Conservation (phyloP, 2,888 invertebrate genomes). For the Lycaena phlaeas region DNA sequence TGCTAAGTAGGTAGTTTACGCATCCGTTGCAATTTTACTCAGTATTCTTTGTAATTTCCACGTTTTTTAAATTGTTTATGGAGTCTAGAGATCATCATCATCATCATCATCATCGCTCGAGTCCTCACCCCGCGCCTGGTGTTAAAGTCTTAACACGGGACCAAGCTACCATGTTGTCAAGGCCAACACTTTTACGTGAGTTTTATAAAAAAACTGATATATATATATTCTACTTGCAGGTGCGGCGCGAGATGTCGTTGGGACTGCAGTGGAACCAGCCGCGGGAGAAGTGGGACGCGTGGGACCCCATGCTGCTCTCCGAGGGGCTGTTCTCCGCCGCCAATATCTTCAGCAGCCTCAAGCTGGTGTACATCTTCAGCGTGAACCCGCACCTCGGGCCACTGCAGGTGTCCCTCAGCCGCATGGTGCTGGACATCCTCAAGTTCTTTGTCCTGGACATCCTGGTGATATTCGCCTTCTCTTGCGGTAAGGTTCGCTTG, state of each 20-base stretch:
- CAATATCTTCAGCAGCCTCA: conserved; percentile 94
- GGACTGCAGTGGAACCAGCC: conserved; percentile 77
- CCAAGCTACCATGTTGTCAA: too few species aligned
- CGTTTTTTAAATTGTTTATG: too few species aligned
- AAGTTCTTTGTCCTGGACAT: conserved; percentile 96
- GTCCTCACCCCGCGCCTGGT: too few species aligned
- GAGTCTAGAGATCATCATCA: too few species aligned
- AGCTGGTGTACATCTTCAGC: conserved; percentile 97
- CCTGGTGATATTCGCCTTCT: conserved; percentile 94
- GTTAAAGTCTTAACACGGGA: too few species aligned
- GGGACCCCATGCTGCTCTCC: conserved; percentile 97
- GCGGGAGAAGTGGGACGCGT: conserved; percentile 96
- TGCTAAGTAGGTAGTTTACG: too few species aligned
- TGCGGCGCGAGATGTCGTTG: conserved; percentile 79
- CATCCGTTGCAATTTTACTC: too few species aligned
- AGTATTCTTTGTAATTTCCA: too few species aligned
- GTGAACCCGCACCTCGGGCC: conserved; percentile 98
- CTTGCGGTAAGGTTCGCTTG: conserved; percentile 88
- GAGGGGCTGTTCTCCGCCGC: conserved; percentile 98
- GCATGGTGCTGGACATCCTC: conserved; percentile 96
- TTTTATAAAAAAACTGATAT: too few species aligned
- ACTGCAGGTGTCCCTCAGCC: conserved; percentile 93
- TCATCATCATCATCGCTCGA: too few species aligned
- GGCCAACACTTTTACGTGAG: too few species aligned
- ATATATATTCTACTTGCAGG: conserved; percentile 71